Conservation (phyloP, 2,113 vertebrate species). For the Rana temporaria region DNA sequence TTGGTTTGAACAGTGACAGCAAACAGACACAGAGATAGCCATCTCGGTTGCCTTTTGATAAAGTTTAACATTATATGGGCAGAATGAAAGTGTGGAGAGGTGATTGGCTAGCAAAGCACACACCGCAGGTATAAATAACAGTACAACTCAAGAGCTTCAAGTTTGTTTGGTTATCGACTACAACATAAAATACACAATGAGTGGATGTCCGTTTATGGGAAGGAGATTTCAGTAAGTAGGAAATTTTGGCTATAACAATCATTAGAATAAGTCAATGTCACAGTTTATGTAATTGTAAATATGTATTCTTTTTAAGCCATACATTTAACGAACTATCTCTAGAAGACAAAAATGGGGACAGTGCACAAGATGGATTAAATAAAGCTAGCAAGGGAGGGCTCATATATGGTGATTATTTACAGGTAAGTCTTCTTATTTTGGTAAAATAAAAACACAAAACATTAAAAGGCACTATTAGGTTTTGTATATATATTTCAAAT, state of each 20-base stretch:
- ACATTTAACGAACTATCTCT: conserved; percentile 75
- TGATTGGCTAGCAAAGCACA: conserved; percentile 62
- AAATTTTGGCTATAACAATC: not conserved
- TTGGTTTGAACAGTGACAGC: not conserved
- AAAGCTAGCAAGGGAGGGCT: conserved; percentile 88
- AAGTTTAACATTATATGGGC: conserved; percentile 56
- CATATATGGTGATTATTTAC: conserved; percentile 89
- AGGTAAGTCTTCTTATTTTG: conserved; percentile 71
- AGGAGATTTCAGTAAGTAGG: conserved; percentile 81
- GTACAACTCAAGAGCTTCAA: not conserved
- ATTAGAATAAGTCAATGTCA: not conserved
- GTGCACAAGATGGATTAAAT: conserved; percentile 83
- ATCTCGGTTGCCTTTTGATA: conserved; percentile 52
- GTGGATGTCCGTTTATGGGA: conserved; percentile 83
- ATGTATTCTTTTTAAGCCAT: conserved; percentile 61
- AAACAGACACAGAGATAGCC: conserved; percentile 2
- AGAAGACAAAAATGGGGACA: conserved; percentile 72
- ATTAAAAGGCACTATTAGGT: not conserved
- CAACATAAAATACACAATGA: conserved; percentile 75
- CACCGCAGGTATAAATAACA: conserved; percentile 66
- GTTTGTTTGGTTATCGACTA: not conserved
- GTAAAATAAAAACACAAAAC: too few relatives aligned
- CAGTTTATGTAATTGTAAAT: conserved; percentile 17
- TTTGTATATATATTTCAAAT: not conserved
- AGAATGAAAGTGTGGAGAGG: conserved; percentile 19